A percentile compares a stretch with the other conserved stretches of the same genome.
These are phyloP conservation scores for Botrylloides violaceus DNA, from an alignment of 23 tunicate species.

Conservation along the genomic window DNA sequence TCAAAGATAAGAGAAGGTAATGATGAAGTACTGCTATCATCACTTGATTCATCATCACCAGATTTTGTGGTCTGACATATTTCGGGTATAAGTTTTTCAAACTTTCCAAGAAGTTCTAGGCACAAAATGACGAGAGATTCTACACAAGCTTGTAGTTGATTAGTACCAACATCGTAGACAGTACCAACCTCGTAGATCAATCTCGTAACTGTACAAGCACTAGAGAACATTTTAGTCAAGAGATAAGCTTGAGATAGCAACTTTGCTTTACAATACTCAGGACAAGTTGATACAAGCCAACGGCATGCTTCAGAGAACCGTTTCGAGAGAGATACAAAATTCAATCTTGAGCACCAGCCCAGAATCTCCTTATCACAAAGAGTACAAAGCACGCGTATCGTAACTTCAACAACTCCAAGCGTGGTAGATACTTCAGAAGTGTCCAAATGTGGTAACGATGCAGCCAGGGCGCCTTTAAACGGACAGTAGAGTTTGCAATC, in stretches of 20 bases:
- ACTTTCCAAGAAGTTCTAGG: slow-evolving; percentile 1
- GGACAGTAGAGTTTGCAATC: slow-evolving; percentile 2
- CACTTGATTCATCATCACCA: neutral
- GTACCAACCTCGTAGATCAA: neutral
- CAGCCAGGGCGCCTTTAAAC: neutral
- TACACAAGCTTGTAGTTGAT: neutral
- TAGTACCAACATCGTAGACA: neutral
- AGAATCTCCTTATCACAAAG: neutral
- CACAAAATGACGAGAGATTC: slow-evolving; percentile 7
- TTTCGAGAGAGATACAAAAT: neutral
- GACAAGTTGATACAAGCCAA: neutral
- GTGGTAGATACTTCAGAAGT: neutral
- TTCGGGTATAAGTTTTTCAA: neutral
- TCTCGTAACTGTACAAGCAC: neutral
- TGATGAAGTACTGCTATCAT: neutral
- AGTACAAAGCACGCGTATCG: neutral
- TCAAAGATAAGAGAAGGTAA: neutral
- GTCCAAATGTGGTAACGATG: slow-evolving; percentile 3
- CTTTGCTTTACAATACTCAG: neutral
- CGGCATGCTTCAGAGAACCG: neutral
- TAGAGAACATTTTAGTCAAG: neutral
- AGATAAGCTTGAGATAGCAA: slow-evolving; percentile 1
- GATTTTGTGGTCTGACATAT: neutral
- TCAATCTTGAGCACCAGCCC: slow-evolving; percentile 4
- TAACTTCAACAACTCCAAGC: neutral